These are phyloP conservation scores for Sminthurinus signatus DNA, from an alignment of 1,140 invertebrate genomes.

Conservation along the genomic window DNA sequence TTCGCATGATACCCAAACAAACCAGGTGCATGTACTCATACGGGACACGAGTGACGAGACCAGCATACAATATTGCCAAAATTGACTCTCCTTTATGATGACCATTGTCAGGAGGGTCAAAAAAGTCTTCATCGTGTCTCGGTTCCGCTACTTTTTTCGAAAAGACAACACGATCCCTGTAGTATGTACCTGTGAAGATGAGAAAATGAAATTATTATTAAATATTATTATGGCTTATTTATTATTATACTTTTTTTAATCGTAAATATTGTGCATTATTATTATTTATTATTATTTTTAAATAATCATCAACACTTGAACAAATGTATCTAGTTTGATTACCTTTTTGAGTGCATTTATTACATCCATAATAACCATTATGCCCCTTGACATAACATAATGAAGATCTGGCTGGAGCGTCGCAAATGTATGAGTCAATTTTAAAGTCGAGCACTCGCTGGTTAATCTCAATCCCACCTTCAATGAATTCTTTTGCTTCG, in stretches of 20 bases:
- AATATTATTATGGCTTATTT: too few relatives aligned
- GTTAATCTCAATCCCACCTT: background rate
- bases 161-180: too few relatives aligned
- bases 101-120: background rate
- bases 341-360: constrained; percentile 1
- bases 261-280: too few relatives aligned
- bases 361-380: constrained; percentile 2
- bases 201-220: too few relatives aligned
- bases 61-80: background rate
- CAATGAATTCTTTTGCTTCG: background rate
- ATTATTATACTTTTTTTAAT: too few relatives aligned
- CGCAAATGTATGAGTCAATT: background rate
- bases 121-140: background rate
- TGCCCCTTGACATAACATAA: background rate
- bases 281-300: too few relatives aligned
- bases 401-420: constrained; percentile 2
- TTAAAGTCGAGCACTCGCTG: background rate
- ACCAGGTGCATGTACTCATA: constrained; percentile 17
- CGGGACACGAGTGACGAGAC: background rate
- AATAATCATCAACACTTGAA: background rate
- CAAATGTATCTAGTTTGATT: background rate
- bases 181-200: too few relatives aligned
- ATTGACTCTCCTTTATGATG: constrained; percentile 1
- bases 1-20: constrained; percentile 12
- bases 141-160: background rate